Evolutionary conservation across 2,113 vertebrate genomes (phyloP), one percentile per base, ranked within the genome.

Genomic region (Varanus salvator): DNA sequence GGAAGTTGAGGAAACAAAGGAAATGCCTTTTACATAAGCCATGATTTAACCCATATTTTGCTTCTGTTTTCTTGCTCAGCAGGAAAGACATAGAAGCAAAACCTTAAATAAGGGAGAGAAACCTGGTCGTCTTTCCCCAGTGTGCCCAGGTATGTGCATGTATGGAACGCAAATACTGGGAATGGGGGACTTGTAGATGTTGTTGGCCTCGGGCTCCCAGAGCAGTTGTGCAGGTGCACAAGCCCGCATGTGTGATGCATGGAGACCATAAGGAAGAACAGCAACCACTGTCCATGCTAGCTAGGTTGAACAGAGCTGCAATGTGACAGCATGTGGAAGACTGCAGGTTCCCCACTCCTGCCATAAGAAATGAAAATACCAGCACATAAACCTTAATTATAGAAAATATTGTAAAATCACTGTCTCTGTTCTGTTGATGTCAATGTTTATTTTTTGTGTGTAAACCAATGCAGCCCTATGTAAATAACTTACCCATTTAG

Each of bases 1-100:
- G 77, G 12, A 87, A 94, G 72, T 87, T 91, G 84, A 94, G 85
- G 92, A 90, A 93, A 88, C 74, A 92, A 57, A 57, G 80, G 92
- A 66, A 93, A 93, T 90, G 25, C 60, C 80, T 87, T 44, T 92
- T 48, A 91, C 57, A 60, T 44, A 88, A 77, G 52, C 54, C 29
- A 8, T 48, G 76, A 78, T 93, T 91, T 92, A 95, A 94, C 50
- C 17, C 38, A 91, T 29, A 57, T 88, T 88, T n/a, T 69, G 29
- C 11, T 77, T n/a, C 0, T 25, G 0, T 27, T 4, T 93, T n/a
- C 64, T 91, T 54, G 82, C 0, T 4, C 54, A 78, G 64, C 83
- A 44, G 3, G 78, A 92, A 85, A 87, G 31, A 78, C n/a, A 69
- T 38, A 1, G 85, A 44, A 27, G 52, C 15, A 84, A 93, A 93